Conservation (phyloP, 1,140 invertebrate species). For the Neodiprion virginianus region DNA sequence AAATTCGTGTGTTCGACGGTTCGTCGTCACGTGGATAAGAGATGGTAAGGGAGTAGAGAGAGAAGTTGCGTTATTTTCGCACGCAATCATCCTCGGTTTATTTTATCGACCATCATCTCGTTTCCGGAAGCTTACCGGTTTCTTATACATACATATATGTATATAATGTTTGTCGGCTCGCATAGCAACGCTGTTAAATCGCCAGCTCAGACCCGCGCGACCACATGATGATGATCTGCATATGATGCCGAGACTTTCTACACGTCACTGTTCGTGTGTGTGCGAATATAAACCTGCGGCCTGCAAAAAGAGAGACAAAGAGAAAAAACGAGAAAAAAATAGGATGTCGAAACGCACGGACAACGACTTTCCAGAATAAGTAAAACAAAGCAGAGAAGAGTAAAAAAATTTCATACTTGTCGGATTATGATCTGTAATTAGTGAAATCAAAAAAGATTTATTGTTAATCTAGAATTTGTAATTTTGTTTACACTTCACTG, state of each 20-base stretch:
- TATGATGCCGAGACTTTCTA: not conserved
- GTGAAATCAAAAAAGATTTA: too few relatives aligned
- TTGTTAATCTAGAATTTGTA: too few relatives aligned
- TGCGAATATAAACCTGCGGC: too few relatives aligned
- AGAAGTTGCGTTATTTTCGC: too few relatives aligned
- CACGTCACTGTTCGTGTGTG: not conserved
- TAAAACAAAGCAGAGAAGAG: too few relatives aligned
- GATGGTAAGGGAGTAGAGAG: too few relatives aligned
- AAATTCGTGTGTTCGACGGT: too few relatives aligned
- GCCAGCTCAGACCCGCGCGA: not conserved
- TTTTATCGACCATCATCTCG: not conserved
- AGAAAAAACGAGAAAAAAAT: not conserved
- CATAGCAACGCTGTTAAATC: conserved; percentile 1
- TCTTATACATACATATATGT: not conserved
- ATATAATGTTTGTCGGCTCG: not conserved
- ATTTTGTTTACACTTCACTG: too few relatives aligned
- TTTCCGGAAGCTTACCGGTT: not conserved
- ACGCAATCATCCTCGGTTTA: too few relatives aligned
- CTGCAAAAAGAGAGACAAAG: not conserved
- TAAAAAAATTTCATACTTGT: not conserved
- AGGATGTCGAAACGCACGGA: not conserved
- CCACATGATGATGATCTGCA: not conserved
- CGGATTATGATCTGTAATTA: too few relatives aligned
- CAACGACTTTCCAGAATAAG: too few relatives aligned
- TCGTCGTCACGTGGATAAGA: too few relatives aligned